Conservation (phyloP, 2,888 invertebrate species). For the Fissipunctia ypsillon region DNA sequence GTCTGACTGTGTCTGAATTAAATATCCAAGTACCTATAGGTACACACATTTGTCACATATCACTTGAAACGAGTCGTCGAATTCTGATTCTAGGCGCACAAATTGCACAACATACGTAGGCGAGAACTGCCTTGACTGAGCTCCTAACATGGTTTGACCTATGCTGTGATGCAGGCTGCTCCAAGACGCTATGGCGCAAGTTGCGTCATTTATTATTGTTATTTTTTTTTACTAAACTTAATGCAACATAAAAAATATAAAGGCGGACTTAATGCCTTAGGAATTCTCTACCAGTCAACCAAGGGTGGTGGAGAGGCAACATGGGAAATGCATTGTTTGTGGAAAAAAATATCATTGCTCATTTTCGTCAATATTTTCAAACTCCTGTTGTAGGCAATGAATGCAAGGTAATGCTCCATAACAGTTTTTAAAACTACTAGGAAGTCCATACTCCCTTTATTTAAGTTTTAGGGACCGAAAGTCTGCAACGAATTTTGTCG, state of each 20-base stretch:
- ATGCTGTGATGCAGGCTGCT: conserved; percentile 61
- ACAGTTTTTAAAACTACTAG: background rate
- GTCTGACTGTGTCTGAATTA: background rate
- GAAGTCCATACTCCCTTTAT: background rate
- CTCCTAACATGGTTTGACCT: conserved; percentile 72
- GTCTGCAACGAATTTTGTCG: background rate
- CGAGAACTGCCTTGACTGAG: conserved; percentile 73
- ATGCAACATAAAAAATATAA: background rate
- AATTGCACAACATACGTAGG: conserved; percentile 73
- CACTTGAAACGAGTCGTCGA: conserved; percentile 25
- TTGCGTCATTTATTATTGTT: conserved; percentile 47
- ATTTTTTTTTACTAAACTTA: background rate
- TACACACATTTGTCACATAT: conserved; percentile 9
- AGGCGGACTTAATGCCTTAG: background rate
- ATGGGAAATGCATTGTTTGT: background rate
- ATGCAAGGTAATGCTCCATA: background rate
- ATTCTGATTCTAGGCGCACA: conserved; percentile 58
- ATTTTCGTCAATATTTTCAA: background rate
- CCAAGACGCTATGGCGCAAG: conserved; percentile 71
- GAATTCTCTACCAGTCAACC: background rate
- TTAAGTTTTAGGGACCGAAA: background rate
- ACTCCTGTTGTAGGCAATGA: background rate
- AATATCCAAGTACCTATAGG: background rate
- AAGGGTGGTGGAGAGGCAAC: background rate
- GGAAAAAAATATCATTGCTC: background rate